Evolutionary conservation across 2,797 vertebrate genomes (phyloP).

Genomic region (Chelidonichthys spinosus): DNA sequence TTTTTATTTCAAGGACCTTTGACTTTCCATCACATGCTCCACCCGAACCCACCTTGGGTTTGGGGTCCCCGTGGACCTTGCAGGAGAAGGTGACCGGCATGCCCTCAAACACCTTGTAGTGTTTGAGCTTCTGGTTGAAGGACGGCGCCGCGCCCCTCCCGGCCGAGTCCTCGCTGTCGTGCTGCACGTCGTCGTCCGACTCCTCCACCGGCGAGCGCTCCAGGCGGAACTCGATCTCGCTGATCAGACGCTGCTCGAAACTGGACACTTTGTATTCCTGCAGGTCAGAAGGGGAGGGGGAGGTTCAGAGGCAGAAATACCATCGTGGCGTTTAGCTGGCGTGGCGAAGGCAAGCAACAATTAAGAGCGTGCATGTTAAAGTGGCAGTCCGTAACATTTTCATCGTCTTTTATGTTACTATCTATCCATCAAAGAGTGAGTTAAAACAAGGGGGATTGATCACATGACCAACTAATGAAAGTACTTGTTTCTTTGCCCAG

Average conservation of each 20-base stretch:
- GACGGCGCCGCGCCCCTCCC: conserved; percentile 83
- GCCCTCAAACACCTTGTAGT: conserved; percentile 98
- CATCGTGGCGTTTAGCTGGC: no score
- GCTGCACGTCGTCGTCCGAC: conserved; percentile 91
- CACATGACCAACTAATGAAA: no score
- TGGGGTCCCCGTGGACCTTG: conserved; percentile 92
- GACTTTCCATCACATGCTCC: no score
- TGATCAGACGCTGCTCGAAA: conserved; percentile 98
- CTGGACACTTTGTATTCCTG: conserved; percentile 99
- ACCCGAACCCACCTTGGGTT: conserved; percentile 89
- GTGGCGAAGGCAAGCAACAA: no score
- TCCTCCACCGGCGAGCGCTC: conserved; percentile 96
- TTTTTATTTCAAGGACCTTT: no score
- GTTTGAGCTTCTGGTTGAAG: conserved; percentile 93
- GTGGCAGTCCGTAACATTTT: no score
- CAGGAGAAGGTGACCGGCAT: conserved; percentile 96
- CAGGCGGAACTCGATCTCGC: conserved; percentile 96
- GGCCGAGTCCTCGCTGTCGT: conserved; percentile 80
- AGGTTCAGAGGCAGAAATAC: background rate
- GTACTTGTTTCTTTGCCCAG: no score
- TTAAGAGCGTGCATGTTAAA: no score
- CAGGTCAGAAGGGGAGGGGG: background rate
- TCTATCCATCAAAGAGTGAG: no score
- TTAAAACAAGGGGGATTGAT: no score
- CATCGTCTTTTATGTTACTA: no score